Base-by-base conservation (phyloP, 2,113 vertebrate species). In the Hemicordylus capensis region DNA sequence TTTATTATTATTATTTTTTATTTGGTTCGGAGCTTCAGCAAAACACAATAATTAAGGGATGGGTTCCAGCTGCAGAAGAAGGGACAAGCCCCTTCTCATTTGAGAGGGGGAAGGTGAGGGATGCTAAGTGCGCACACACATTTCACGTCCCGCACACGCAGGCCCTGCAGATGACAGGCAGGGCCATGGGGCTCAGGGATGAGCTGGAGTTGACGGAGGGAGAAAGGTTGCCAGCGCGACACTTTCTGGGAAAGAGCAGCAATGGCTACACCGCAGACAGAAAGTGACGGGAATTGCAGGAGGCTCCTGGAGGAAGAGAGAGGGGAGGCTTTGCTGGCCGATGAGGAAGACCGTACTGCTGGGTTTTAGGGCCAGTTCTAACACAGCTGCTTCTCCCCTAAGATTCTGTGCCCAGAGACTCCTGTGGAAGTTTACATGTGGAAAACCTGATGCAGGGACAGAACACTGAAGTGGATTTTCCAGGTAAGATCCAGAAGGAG, bases 31-130 rank as follows among this genome's bases (percentile, higher is more conserved):
- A 3, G 59, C 85, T 84, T 89, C 66, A 69, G 85, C 54, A 74
- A 56, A 64, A 81, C 82, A 94, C 77, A 76, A 54, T 84, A 94
- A 93, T 90, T 88, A 69, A 37, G 14, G 88, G 89, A 81, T 89
- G 34, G 31, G 83, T 92, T 92, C 86, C 88, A 92, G 89, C 88
- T 87, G 75, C 89, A 63, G 82, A 80, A 74, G 85, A 89, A 17
- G 63, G 64, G 42, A 81, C 58, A 37, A 56, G 15, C n/a, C 28
- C 20, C 81, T 90, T 24, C 2, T 19, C 59, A 77, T 15, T 22
- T 56, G 76, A 88, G n/a, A 39, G 34, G 80, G 58, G 59, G 54
- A 89, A 31, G 19, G 72, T 67, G 44, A 80, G 73, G 72, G 89
- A 87, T 92, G 61, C 69, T 81, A 61, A 19, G 4, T 42, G 63